A percentile compares a stretch with the other conserved stretches of the same genome.
Conservation (phyloP, 2,797 vertebrate genomes). For the Notamacropus eugenii region DNA sequence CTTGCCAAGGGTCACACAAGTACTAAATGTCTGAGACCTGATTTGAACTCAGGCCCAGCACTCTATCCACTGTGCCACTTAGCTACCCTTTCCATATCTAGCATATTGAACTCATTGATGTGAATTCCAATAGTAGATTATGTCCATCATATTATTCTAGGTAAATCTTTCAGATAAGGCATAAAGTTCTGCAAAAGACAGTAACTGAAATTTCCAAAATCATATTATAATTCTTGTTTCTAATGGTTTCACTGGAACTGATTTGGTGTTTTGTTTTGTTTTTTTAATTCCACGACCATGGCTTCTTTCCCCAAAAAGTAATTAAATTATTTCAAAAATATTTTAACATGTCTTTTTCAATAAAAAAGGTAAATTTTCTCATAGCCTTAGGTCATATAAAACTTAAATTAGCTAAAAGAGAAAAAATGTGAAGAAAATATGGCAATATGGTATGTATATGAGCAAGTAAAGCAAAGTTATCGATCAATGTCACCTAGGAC, state of each 20-base stretch:
- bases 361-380: neutral
- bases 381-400: neutral
- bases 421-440: neutral
- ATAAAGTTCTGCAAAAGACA: conserved; percentile 11
- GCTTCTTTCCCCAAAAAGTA: neutral
- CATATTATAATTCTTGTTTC: conserved; percentile 22
- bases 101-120: neutral
- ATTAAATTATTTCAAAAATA: neutral
- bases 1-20: neutral
- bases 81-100: neutral
- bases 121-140: conserved; percentile 6
- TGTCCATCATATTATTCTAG: conserved; percentile 37
- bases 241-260: neutral
- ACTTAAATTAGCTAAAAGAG: neutral
- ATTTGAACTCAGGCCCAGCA: neutral
- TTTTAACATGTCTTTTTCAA: neutral
- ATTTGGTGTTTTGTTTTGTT: neutral
- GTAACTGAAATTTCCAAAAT: conserved; percentile 19
- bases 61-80: neutral
- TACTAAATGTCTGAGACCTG: neutral
- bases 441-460: neutral
- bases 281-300: neutral
- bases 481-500: neutral
- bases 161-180: conserved; percentile 55
- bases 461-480: neutral